A percentile compares a stretch with the other conserved stretches of the same genome.
These are phyloP conservation scores for Lacerta viridis DNA, from an alignment of 2,797 vertebrate genomes.

Conservation along the genomic window DNA sequence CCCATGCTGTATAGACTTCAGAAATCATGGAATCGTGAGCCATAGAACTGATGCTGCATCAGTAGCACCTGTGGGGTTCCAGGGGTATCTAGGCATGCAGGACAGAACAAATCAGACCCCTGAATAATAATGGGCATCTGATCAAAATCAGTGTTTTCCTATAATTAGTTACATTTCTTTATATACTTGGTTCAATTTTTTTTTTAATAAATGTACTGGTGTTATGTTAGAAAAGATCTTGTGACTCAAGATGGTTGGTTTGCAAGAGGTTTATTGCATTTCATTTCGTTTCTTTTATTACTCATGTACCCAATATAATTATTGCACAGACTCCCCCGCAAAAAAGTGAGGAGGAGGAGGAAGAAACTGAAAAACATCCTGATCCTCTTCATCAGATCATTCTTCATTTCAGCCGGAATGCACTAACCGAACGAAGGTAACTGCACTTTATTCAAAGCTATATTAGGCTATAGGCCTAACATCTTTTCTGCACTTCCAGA, in stretches of 20 bases:
- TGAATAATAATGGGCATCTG: background rate
- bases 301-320: constrained; percentile 25
- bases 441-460: constrained; percentile 41
- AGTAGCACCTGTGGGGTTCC: background rate
- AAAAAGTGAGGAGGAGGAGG: constrained; percentile 93
- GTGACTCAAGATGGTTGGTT: background rate
- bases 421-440: constrained; percentile 95
- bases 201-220: background rate
- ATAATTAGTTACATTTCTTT: background rate
- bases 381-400: constrained; percentile 99
- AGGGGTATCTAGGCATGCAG: background rate
- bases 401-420: constrained; percentile 96
- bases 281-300: constrained; percentile 39
- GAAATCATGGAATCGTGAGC: background rate
- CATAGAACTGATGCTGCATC: too few relatives aligned
- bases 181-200: constrained; percentile 2
- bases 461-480: too few relatives aligned
- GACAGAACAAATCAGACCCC: background rate
- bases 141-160: background rate
- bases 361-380: constrained; percentile 89
- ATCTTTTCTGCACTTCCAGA: background rate
- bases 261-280: background rate
- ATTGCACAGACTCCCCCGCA: constrained; percentile 89
- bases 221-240: background rate
- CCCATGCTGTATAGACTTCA: background rate